phyloP scores from a whole-genome alignment of 2,113 vertebrate species.

The Tetrao urogallus region DNA sequence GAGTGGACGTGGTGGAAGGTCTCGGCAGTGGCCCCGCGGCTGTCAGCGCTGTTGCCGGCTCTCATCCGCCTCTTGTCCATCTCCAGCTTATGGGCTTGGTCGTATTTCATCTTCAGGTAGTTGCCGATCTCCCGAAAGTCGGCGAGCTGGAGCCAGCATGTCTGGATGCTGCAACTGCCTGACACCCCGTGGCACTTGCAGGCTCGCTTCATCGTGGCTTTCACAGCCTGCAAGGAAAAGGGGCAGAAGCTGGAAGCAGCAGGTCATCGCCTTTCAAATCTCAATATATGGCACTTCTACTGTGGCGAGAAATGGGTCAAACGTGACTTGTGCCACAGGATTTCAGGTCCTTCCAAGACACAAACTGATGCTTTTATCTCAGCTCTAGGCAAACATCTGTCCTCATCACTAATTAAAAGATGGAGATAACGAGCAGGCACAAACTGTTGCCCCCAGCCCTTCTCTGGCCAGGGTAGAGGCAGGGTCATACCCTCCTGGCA shows the following conservation, averaged over 20 bases:
- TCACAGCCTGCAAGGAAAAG: constrained; percentile 82
- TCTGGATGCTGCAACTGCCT: constrained; percentile 96
- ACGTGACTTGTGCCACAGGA: fast-evolving
- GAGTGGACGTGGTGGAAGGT: constrained; percentile 82
- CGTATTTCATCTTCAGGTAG: constrained; percentile 91
- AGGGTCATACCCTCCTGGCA: background rate
- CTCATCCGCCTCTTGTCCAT: constrained; percentile 87
- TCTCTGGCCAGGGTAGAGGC: background rate
- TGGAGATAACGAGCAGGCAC: background rate
- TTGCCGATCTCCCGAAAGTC: constrained; percentile 91
- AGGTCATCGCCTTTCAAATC: background rate
- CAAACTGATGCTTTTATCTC: background rate
- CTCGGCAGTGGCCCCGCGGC: constrained; percentile 80
- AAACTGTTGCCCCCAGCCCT: background rate
- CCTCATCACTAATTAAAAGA: background rate
- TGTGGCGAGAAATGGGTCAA: fast-evolving
- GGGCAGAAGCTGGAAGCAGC: background rate
- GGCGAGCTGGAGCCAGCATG: constrained; percentile 94
- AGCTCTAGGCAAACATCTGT: background rate
- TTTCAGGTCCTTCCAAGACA: background rate
- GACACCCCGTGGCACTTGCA: constrained; percentile 98
- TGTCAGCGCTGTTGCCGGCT: constrained; percentile 91
- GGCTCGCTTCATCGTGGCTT: constrained; percentile 87
- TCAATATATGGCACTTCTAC: background rate
- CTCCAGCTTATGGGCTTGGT: constrained; percentile 90